phyloP scores from a whole-genome alignment of 1,140 invertebrate genomes.

The Halesus radiatus region DNA sequence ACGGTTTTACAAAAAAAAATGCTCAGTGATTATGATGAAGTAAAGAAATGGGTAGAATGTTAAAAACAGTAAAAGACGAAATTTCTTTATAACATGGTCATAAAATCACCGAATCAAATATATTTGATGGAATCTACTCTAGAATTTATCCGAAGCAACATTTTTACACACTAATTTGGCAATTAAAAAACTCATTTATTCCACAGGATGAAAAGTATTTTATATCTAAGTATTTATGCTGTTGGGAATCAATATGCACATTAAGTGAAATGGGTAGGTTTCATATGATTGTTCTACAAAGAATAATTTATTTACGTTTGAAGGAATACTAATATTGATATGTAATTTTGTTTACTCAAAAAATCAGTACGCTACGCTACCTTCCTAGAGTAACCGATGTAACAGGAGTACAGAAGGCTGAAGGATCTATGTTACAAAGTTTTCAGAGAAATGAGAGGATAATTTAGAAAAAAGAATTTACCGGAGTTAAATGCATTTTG shows the following conservation, averaged over 20 bases:
- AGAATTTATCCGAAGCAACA: too few relatives aligned
- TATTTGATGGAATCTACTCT: background rate
- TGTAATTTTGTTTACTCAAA: background rate
- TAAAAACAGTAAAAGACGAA: too few relatives aligned
- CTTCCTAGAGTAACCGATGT: background rate
- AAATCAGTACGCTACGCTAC: background rate
- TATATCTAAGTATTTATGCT: too few relatives aligned
- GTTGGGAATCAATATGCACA: too few relatives aligned
- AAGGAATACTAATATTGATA: slow-evolving; percentile 1
- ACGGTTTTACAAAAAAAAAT: too few relatives aligned
- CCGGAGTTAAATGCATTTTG: background rate
- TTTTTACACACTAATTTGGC: slow-evolving; percentile 3
- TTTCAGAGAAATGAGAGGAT: background rate
- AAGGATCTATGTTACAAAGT: background rate
- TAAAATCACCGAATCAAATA: too few relatives aligned
- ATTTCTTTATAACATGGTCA: too few relatives aligned
- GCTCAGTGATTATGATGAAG: too few relatives aligned
- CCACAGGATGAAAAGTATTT: too few relatives aligned
- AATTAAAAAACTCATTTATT: background rate
- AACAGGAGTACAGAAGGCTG: background rate
- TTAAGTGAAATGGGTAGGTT: background rate
- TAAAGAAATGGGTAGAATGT: too few relatives aligned
- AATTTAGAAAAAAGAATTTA: background rate
- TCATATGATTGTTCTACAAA: background rate
- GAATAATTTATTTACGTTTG: background rate